Percentiles rank a stretch among this genome's conserved stretches.
phyloP scores from a whole-genome alignment of 2,113 vertebrate species.

The Scomber colias region DNA sequence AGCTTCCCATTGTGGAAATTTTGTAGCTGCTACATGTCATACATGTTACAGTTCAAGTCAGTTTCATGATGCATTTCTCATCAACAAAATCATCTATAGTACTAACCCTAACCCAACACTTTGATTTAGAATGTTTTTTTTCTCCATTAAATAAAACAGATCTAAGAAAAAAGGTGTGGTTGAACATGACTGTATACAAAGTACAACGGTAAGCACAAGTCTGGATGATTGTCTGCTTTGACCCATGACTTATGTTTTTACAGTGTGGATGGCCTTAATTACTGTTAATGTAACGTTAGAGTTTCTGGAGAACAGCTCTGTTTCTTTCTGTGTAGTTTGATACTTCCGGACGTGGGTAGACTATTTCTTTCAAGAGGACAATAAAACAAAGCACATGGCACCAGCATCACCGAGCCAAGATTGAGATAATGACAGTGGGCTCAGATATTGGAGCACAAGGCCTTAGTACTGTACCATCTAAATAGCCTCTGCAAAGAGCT shows the following conservation, averaged over 20 bases:
- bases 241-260: conserved; percentile 62
- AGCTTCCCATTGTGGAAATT: no score
- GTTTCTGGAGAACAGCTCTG: conserved; percentile 37
- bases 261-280: conserved; percentile 63
- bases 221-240: conserved; percentile 10
- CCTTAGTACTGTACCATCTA: conserved; percentile 27
- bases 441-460: conserved; percentile 32
- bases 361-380: conserved; percentile 44
- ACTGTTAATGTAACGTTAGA: conserved; percentile 62
- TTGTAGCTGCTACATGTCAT: no score
- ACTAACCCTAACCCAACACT: no score
- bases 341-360: conserved; percentile 45
- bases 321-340: conserved; percentile 36
- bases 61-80: no score
- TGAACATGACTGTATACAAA: no score
- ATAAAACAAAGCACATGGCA: conserved; percentile 57
- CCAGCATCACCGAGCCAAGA: conserved; percentile 34
- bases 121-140: no score
- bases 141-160: no score
- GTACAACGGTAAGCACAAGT: not conserved
- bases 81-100: no score
- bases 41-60: no score
- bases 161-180: conserved; percentile 2
- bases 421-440: conserved; percentile 40
- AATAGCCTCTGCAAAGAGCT: conserved; percentile 41